These are phyloP conservation scores for Piprites chloris DNA, from an alignment of 2,113 vertebrate genomes.

Conservation along the genomic window DNA sequence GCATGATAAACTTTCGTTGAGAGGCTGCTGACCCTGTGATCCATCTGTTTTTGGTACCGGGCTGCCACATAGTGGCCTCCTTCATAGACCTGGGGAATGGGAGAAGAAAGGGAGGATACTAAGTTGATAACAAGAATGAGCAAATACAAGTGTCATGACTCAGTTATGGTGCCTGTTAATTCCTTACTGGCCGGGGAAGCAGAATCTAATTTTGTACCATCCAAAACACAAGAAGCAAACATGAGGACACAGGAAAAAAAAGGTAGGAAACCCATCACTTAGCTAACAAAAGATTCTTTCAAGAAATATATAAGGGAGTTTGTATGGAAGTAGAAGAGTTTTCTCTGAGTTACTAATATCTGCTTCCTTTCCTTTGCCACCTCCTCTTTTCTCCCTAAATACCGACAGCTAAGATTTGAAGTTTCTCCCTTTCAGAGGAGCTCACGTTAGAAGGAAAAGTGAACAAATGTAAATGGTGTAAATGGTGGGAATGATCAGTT, in stretches of 20 bases:
- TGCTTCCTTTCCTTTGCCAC: background rate
- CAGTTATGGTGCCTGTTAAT: background rate
- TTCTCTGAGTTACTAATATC: background rate
- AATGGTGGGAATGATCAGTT: background rate
- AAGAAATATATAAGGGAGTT: background rate
- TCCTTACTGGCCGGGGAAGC: background rate
- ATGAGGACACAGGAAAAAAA: background rate
- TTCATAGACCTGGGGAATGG: background rate
- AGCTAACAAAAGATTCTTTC: background rate
- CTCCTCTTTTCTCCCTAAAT: background rate
- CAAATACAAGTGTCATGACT: background rate
- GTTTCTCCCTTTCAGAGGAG: background rate
- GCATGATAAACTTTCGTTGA: background rate
- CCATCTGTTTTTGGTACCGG: conserved; percentile 2
- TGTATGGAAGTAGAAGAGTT: background rate
- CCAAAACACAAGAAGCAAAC: background rate
- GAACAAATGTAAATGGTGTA: background rate
- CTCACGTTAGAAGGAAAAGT: background rate
- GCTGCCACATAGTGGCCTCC: conserved; percentile 39
- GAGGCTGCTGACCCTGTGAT: background rate
- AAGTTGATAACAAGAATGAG: background rate
- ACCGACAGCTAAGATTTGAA: background rate
- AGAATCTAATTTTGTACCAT: background rate
- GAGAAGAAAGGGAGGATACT: background rate
- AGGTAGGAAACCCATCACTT: background rate